Conservation (phyloP, 2,888 invertebrate genomes). For the Furcula furcula region DNA sequence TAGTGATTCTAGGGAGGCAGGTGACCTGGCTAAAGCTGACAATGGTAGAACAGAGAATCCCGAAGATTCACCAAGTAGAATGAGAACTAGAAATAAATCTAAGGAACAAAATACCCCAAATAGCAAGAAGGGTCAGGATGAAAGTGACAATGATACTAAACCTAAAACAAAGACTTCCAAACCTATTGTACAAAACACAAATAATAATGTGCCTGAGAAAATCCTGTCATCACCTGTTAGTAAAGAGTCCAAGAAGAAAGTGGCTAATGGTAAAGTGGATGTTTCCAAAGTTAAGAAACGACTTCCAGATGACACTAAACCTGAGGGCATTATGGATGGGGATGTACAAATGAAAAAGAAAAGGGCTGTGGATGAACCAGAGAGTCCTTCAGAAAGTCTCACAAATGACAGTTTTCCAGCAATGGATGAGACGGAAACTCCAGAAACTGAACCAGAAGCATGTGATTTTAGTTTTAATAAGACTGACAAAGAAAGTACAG, state of each 20-base stretch:
- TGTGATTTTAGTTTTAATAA: constrained; percentile 77
- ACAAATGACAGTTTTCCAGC: constrained; percentile 93
- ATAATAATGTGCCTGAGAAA: constrained; percentile 67
- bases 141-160: constrained; percentile 75
- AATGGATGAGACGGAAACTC: constrained; percentile 85
- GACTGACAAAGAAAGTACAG: constrained; percentile 63
- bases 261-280: constrained; percentile 74
- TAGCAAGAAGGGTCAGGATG: constrained; percentile 72
- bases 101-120: constrained; percentile 86
- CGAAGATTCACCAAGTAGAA: constrained; percentile 93
- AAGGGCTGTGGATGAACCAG: constrained; percentile 77
- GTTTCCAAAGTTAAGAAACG: constrained; percentile 82
- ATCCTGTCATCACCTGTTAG: constrained; percentile 61
- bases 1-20: constrained; percentile 95
- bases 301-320: constrained; percentile 77
- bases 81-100: constrained; percentile 92
- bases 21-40: constrained; percentile 90
- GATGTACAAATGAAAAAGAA: constrained; percentile 83
- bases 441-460: constrained; percentile 71
- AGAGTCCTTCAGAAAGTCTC: constrained; percentile 92
- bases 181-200: constrained; percentile 65
- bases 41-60: constrained; percentile 88
- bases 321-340: constrained; percentile 82
- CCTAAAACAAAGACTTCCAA: constrained; percentile 56
- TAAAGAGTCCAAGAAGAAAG: constrained; percentile 72